Evolutionary conservation across 2,113 vertebrate species (phyloP).

Genomic region (Ardeotis arabs): DNA sequence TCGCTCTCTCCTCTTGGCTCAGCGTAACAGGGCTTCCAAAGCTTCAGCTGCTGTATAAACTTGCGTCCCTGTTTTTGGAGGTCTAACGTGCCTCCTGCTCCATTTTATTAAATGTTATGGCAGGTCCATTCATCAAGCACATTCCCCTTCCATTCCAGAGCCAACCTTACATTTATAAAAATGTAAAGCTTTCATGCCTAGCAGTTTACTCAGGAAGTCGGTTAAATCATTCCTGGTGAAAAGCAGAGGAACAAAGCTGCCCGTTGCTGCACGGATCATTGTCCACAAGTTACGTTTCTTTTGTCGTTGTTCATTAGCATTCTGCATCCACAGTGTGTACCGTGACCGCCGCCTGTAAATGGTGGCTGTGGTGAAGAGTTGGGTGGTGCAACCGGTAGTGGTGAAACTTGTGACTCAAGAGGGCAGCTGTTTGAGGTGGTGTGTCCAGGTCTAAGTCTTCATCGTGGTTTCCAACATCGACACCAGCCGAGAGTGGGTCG

Average conservation of each 20-base stretch:
- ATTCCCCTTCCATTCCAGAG: neutral
- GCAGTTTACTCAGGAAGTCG: neutral
- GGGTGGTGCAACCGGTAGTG: conserved; percentile 93
- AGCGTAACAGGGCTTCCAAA: conserved; percentile 28
- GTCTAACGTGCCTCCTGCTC: conserved; percentile 38
- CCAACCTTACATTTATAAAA: neutral
- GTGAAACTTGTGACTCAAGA: conserved; percentile 95
- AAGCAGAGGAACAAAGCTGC: neutral
- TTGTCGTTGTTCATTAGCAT: conserved; percentile 77
- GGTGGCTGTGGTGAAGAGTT: conserved; percentile 87
- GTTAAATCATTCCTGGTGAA: neutral
- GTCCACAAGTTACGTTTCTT: neutral
- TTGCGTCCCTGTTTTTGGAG: conserved; percentile 44
- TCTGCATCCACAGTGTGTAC: conserved; percentile 96
- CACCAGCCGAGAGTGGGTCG: conserved; percentile 90
- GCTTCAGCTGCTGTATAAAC: conserved; percentile 39
- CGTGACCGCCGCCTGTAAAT: conserved; percentile 94
- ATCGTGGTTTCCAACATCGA: conserved; percentile 93
- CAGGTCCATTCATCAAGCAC: conserved; percentile 51
- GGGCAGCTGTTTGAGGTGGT: conserved; percentile 91
- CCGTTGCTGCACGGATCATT: neutral
- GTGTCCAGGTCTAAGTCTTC: conserved; percentile 96
- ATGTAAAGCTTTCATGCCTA: neutral
- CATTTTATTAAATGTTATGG: neutral
- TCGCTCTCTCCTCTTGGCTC: conserved; percentile 57